Percentiles rank a stretch among this genome's conserved stretches.
These are phyloP conservation scores for Dreissena rostriformis DNA, from an alignment of 1,140 invertebrate species.

Conservation along the genomic window DNA sequence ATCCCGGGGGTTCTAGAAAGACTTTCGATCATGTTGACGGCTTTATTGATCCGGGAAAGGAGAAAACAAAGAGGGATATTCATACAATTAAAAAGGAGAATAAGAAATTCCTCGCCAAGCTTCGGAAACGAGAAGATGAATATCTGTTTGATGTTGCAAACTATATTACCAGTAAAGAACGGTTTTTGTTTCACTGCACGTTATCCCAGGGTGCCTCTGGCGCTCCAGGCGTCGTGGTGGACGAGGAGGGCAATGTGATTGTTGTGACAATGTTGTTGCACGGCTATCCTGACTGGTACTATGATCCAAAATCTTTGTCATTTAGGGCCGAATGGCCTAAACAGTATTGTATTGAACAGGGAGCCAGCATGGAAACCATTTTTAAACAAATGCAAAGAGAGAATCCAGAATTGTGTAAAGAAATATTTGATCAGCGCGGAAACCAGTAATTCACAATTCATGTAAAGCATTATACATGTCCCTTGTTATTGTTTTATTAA, in stretches of 20 bases:
- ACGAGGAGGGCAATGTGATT: conserved; percentile 2
- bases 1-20: conserved; percentile 5
- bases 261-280: conserved; percentile 36
- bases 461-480: too few relatives aligned
- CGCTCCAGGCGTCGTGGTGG: conserved; percentile 6
- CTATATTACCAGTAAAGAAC: neutral
- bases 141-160: conserved; percentile 6
- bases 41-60: neutral
- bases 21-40: neutral
- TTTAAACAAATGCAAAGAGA: neutral
- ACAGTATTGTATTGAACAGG: conserved; percentile 31
- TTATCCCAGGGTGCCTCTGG: conserved; percentile 27
- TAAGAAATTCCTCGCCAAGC: neutral
- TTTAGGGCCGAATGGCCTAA: neutral
- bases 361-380: conserved; percentile 1
- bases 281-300: conserved; percentile 40
- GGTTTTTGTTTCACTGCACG: conserved; percentile 30
- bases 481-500: too few relatives aligned
- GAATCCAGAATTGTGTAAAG: too few relatives aligned
- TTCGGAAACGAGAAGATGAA: neutral
- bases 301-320: neutral
- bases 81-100: neutral
- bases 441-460: too few relatives aligned
- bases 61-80: conserved; percentile 8
- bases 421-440: too few relatives aligned